phyloP scores from a whole-genome alignment of 2,888 invertebrate species.

The Acleris laterana region DNA sequence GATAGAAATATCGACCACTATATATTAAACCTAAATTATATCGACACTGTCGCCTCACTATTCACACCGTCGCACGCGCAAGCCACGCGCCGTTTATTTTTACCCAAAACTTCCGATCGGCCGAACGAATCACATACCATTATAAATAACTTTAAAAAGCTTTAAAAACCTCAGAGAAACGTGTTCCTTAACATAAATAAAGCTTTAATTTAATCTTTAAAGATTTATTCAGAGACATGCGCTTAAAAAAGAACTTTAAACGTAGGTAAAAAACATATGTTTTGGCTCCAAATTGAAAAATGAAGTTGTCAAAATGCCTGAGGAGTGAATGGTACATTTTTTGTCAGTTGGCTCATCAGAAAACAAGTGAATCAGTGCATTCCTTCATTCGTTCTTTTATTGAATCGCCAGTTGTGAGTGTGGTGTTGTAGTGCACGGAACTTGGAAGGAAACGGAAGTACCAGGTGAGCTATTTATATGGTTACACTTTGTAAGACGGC shows the following conservation, averaged over 20 bases:
- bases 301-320: constrained; percentile 22
- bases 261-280: no score
- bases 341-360: constrained; percentile 27
- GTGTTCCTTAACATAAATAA: constrained; percentile 23
- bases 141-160: constrained; percentile 34
- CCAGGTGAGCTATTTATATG: not conserved
- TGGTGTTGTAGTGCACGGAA: constrained; percentile 14
- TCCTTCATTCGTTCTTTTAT: constrained; percentile 8
- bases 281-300: not conserved
- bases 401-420: constrained; percentile 27
- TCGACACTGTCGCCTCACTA: constrained; percentile 22
- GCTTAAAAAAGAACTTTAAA: no score
- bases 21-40: not conserved
- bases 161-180: constrained; percentile 19
- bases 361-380: constrained; percentile 25
- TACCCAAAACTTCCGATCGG: constrained; percentile 40
- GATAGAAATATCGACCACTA: no score
- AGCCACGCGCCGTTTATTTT: constrained; percentile 42
- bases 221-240: not conserved
- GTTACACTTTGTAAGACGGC: not conserved
- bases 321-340: constrained; percentile 27
- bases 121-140: constrained; percentile 31
- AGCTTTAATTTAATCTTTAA: not conserved
- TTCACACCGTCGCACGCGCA: constrained; percentile 31
- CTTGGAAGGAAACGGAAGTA: not conserved